Conservation (phyloP, 2,888 invertebrate genomes). For the Trissonchulus sp. region DNA sequence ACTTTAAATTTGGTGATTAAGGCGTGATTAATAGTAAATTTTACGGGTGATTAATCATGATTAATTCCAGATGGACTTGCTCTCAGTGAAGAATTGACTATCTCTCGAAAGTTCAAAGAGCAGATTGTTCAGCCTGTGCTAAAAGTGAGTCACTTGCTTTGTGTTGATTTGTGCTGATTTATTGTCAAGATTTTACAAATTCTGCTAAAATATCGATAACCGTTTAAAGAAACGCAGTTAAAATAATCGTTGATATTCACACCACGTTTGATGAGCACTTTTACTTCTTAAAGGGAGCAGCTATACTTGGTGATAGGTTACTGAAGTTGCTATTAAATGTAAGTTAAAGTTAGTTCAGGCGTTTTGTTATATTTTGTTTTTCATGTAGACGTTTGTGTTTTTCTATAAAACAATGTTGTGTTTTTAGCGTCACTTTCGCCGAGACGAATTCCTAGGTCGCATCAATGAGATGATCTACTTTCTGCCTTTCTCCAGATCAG, state of each 20-base stretch:
- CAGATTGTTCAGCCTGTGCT: constrained; percentile 74
- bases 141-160: constrained; percentile 58
- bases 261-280: too few relatives aligned
- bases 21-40: too few relatives aligned
- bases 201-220: too few relatives aligned
- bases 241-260: too few relatives aligned
- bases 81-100: constrained; percentile 60
- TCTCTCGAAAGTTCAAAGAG: constrained; percentile 68
- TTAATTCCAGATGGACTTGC: not conserved
- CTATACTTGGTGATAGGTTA: not conserved
- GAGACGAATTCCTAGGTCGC: constrained; percentile 83
- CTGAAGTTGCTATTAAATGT: constrained; percentile 23
- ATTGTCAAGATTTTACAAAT: too few relatives aligned
- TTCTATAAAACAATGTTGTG: constrained; percentile 28
- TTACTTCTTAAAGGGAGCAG: too few relatives aligned
- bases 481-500: constrained; percentile 75
- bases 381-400: constrained; percentile 30
- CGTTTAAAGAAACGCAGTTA: too few relatives aligned
- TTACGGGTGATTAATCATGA: too few relatives aligned
- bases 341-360: not conserved
- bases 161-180: too few relatives aligned
- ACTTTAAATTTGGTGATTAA: too few relatives aligned
- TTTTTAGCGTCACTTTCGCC: constrained; percentile 65
- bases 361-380: not conserved
- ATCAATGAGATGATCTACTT: constrained; percentile 92